These are phyloP conservation scores for Tokudaia muenninki DNA, from an alignment of 2,797 vertebrate species.

Conservation along the genomic window DNA sequence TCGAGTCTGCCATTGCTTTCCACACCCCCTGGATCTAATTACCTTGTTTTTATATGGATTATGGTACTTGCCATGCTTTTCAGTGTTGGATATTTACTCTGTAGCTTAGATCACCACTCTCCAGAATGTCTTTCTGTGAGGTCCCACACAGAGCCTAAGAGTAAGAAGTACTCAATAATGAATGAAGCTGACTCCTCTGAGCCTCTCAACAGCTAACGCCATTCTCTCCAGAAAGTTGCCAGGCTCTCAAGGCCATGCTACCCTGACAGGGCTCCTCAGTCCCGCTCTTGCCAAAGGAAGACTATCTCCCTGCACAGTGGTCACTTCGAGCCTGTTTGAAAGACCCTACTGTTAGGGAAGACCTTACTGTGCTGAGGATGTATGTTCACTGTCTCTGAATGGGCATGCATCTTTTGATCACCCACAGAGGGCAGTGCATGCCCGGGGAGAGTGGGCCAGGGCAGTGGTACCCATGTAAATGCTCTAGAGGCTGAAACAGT, in stretches of 20 bases:
- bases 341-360: not conserved
- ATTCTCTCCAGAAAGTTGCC: not conserved
- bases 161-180: not conserved
- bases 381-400: not conserved
- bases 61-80: not conserved
- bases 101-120: not conserved
- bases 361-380: not conserved
- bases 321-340: not conserved
- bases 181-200: not conserved
- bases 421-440: too few species aligned
- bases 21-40: not conserved
- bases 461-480: rapidly evolving
- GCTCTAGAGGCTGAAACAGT: not conserved
- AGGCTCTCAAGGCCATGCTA: not conserved
- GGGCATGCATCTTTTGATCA: not conserved
- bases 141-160: not conserved
- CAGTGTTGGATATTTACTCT: not conserved
- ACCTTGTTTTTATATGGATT: not conserved
- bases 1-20: rapidly evolving
- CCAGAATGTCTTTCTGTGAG: not conserved
- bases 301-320: not conserved
- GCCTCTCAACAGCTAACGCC: not conserved
- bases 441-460: not conserved
- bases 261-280: not conserved
- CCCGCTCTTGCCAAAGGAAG: not conserved